These are phyloP conservation scores for Cygnus olor DNA, from an alignment of 2,797 vertebrate genomes.

Conservation along the genomic window DNA sequence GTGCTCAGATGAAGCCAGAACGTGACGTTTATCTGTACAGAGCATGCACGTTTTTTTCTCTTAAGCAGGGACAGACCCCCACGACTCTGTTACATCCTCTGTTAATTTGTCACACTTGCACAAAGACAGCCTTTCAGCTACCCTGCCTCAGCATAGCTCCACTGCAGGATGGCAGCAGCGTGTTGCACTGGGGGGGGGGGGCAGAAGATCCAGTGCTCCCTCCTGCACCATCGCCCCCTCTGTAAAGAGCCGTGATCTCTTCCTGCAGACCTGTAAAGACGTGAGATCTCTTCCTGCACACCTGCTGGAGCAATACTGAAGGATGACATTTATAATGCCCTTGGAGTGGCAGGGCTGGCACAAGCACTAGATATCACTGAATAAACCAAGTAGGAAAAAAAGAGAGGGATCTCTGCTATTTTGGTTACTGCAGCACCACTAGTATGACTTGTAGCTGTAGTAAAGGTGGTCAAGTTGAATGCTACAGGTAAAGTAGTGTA, in stretches of 20 bases:
- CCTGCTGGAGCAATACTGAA: neutral
- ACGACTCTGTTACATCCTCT: neutral
- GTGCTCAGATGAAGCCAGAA: neutral
- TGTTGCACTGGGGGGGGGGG: neutral
- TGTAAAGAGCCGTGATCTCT: neutral
- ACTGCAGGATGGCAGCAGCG: neutral
- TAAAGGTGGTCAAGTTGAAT: rapidly evolving
- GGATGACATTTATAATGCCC: neutral
- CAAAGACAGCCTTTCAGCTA: neutral
- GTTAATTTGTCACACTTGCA: neutral
- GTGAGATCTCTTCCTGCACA: too few species aligned
- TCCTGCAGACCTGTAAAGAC: neutral
- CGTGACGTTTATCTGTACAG: neutral
- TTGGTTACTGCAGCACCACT: neutral
- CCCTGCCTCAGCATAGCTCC: neutral
- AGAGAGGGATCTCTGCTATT: neutral
- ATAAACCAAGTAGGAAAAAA: neutral
- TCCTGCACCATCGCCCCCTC: neutral
- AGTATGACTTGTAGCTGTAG: neutral
- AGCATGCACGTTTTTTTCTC: neutral
- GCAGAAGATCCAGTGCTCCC: neutral
- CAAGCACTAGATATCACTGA: neutral
- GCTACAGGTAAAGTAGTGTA: neutral
- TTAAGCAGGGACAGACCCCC: neutral
- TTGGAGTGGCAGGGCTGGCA: neutral